Base-by-base conservation (phyloP, 2,113 vertebrate species). In the Hipposideros armiger region DNA sequence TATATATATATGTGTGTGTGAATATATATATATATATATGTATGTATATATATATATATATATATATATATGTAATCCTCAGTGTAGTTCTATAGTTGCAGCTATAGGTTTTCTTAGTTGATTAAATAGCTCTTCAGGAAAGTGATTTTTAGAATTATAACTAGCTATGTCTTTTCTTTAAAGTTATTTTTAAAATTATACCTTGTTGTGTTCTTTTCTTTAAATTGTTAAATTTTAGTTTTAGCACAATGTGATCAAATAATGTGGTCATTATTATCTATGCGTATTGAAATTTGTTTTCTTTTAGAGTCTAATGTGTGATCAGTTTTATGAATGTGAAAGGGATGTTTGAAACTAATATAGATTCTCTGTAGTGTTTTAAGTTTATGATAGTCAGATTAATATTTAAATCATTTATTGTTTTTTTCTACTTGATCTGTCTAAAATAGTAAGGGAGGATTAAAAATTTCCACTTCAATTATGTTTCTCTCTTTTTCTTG, bases 381-480 rank as follows among this genome's bases (percentile, higher is more conserved):
- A 72, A 74, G 40, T 84, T 67, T 45, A 64, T 83, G 74, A 72
- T 42, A 84, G 26, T 19, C 50, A 89, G 58, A 56, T 92, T 94
- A 74, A 69, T 91, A 85, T 97, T 94, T 84, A 80, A 74, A 56
- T 69, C 32, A 64, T 91, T 95, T 87, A 40, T 72, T 90, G 7
- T 26, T 91, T 74, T 88, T 87, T 89, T 72, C 47, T 83, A 73
- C 4, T 96, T 90, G 87, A 92, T 74, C 69, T 78, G 7, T 70
- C 42, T 83, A 92, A 50, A 42, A 83, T 72, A 93, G 40, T 87
- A 92, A 91, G 17, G 28, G 26, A 11, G 1, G 80, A 85, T 89
- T 87, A 87, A 82, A 90, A 62, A 86, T 94, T 96, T 94, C 87
- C n/a, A 87, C 45, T 83, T 96, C 87, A 73, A 2, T 72, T 90